Evolutionary conservation across 2,888 invertebrate genomes (phyloP), one percentile per base, ranked within the genome.

Genomic region (Leucophora obtusa): DNA sequence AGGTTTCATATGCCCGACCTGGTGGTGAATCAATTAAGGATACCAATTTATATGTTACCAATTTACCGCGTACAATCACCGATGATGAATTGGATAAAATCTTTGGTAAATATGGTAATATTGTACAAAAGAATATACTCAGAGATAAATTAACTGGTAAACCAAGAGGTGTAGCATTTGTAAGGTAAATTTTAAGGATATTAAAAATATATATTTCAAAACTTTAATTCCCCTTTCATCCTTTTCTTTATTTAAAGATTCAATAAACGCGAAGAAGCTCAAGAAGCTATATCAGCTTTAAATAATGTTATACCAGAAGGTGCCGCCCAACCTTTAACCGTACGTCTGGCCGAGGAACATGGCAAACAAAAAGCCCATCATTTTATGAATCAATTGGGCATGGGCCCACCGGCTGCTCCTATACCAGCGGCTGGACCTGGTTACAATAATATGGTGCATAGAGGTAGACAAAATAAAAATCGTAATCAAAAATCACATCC

Each of bases 31-130:
- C 96, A 83, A 97, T 97, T 87, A 97, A 97, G 90, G 97, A 97
- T 85, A 97, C 97, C 18, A 98, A 98, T 91, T 92, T 98, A 72
- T 98, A 98, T 91, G 95, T 98, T 80, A 96, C 97, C 84, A 97
- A 97, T 91, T 92, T 98, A 84, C 98, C 98, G 78, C 94, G 95
- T 85, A 94, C 95, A 85, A 93, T 96, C 83, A 95, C 95, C 50
- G 96, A 97, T 87, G 93, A 94, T 59, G 95, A 97, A 86, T 91
- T 98, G 79, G 95, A 96, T 86, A 93, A 94, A 77, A 93, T 97
- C 89, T 98, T 98, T 91, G 94, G 95, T 86, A 94, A 95, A 89
- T 98, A 94, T 91, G 98, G 98, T 38, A 93, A 94, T 85, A 97
- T 98, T 89, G 96, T 98, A 84, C 97, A 98, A 91, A 96, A 96